Evolutionary conservation across 1,140 invertebrate genomes (phyloP).

Genomic region (Augochlora pura): DNA sequence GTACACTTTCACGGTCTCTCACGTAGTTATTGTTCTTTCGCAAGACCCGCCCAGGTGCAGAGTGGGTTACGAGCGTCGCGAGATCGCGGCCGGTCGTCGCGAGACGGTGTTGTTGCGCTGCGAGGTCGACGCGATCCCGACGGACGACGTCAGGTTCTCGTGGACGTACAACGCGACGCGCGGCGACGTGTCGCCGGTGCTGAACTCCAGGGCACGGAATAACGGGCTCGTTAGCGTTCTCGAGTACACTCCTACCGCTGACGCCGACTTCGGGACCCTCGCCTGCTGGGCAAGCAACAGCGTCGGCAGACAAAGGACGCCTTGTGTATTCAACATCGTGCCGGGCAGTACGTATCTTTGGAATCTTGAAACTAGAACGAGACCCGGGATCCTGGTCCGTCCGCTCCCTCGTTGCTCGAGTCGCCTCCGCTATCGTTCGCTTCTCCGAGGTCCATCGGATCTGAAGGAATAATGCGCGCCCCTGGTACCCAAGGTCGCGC

Average conservation of each 20-base stretch:
- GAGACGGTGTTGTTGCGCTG: conserved; percentile 86
- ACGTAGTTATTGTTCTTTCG: not conserved
- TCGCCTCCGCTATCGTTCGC: no score
- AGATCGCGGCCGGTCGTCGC: conserved; percentile 82
- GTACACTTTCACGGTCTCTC: no score
- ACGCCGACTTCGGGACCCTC: conserved; percentile 89
- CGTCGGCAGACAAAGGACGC: conserved; percentile 88
- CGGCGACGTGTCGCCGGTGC: conserved; percentile 82
- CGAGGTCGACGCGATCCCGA: conserved; percentile 90
- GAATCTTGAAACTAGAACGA: conserved; percentile 12
- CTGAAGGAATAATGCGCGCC: no score
- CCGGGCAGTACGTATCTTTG: conserved; percentile 86
- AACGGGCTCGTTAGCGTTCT: conserved; percentile 85
- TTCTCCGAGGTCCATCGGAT: no score
- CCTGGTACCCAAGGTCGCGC: no score
- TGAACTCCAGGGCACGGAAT: conserved; percentile 81
- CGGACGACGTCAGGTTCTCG: conserved; percentile 84
- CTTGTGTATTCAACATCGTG: conserved; percentile 90
- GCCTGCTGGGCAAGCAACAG: conserved; percentile 93
- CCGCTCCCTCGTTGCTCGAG: no score
- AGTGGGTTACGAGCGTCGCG: conserved; percentile 81
- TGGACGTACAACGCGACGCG: conserved; percentile 90
- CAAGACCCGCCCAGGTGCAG: conserved; percentile 84
- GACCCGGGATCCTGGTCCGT: not conserved
- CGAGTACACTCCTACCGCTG: conserved; percentile 83